Percentiles rank a stretch among this genome's conserved stretches.
phyloP scores from a whole-genome alignment of 2,113 vertebrate species.

The Ptilonorhynchus violaceus region DNA sequence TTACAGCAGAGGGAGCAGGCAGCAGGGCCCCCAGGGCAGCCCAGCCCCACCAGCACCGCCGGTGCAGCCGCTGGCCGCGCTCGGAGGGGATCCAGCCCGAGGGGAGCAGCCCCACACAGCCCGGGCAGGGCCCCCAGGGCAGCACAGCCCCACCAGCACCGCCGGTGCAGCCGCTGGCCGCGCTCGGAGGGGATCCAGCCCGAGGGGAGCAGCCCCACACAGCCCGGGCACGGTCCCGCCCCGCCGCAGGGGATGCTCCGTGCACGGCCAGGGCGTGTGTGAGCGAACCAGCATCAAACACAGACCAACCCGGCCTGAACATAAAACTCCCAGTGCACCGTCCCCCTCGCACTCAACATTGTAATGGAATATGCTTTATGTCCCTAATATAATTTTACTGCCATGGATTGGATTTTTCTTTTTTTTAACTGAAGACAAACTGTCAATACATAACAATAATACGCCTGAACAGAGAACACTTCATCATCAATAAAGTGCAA shows the following conservation, averaged over 20 bases:
- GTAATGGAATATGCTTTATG: background rate
- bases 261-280: accelerated
- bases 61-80: no score
- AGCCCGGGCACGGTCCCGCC: background rate
- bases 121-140: background rate
- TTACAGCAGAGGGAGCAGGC: background rate
- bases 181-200: background rate
- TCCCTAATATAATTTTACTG: background rate
- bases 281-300: accelerated
- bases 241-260: accelerated
- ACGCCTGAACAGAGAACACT: background rate
- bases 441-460: background rate
- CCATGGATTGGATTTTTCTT: background rate
- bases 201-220: background rate
- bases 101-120: no score
- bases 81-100: no score
- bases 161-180: background rate
- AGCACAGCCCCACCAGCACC: background rate
- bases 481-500: background rate
- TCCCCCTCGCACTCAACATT: background rate
- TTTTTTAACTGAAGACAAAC: background rate
- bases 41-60: no score
- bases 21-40: background rate
- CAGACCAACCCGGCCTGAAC: background rate
- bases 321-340: accelerated